Evolutionary conservation across 2,888 invertebrate species (phyloP), one percentile per base, ranked within the genome.

Genomic region (Erebia epiphron): DNA sequence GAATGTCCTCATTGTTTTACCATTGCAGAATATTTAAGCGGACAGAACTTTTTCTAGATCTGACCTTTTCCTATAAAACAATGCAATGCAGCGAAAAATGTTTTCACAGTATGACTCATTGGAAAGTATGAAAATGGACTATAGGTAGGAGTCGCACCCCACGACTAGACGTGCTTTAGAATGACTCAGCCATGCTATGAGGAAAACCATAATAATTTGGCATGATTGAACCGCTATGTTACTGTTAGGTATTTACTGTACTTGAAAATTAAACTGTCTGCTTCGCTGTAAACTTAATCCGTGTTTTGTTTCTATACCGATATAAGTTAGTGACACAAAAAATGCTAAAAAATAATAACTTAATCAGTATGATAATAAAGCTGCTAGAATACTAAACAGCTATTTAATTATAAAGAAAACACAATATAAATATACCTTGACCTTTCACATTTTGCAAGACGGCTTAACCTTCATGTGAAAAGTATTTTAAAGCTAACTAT

Each of bases 181-280:
- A 70, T 70, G 72, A 72, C 41, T 72, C 72, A 72, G 66, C 66
- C 56, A 21, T 35, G 67, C 70, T 35, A 73, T 72, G 68, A 72
- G 74, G 74, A 72, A 72, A 74, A 74, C 69, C 70, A 74, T 74
- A 72, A 68, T 68, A 74, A 70, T 74, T 74, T 72, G 74, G 68
- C 70, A 63, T 63, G 43, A 66, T 49, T 68, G 8, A 65, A 73
- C 73, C 69, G 74, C 52, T 67, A 46, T 65, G 50, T 62, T 69
- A 74, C 73, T 70, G 73, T 74, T 73, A n/a, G n/a, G n/a, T n/a
- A 73, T 72, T 73, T 68, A 52, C 68, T 66, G 68, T 68, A 72
- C 68, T 68, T 60, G 14, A 16, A 56, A 66, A 66, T 43, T 21
- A 46, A 57, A 57, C 18, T 50, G 10, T n/a, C n/a, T 49, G 57